Conservation (phyloP, 2,888 invertebrate species). For the Drosophila kanekoi region DNA sequence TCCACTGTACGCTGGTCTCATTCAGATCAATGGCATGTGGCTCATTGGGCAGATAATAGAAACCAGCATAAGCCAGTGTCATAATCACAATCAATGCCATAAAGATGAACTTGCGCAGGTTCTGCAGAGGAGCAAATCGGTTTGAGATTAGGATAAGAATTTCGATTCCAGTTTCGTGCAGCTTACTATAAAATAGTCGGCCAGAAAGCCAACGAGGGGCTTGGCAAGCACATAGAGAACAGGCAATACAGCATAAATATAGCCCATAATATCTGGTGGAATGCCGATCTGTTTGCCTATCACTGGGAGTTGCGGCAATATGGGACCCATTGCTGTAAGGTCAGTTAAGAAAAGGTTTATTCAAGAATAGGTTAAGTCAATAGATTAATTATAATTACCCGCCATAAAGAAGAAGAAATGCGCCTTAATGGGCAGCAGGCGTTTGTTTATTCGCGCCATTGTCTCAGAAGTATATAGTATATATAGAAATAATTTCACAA, state of each 20-base stretch:
- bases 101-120: slow-evolving; percentile 89
- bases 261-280: slow-evolving; percentile 91
- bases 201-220: slow-evolving; percentile 90
- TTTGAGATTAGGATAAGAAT: neutral
- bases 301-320: slow-evolving; percentile 91
- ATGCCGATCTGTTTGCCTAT: slow-evolving; percentile 92
- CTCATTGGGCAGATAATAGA: slow-evolving; percentile 88
- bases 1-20: slow-evolving; percentile 52
- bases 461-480: slow-evolving; percentile 25
- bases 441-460: slow-evolving; percentile 88
- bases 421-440: slow-evolving; percentile 92
- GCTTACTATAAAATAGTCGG: slow-evolving; percentile 89
- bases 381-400: slow-evolving; percentile 87
- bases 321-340: slow-evolving; percentile 91
- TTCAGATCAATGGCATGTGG: slow-evolving; percentile 65
- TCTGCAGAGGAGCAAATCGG: slow-evolving; percentile 48
- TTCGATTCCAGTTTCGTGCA: accelerated
- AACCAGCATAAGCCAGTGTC: slow-evolving; percentile 89
- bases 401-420: slow-evolving; percentile 96
- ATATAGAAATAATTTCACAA: slow-evolving; percentile 8
- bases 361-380: neutral
- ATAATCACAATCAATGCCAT: slow-evolving; percentile 88
- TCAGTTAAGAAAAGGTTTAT: slow-evolving; percentile 16
- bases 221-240: slow-evolving; percentile 92
- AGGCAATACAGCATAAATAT: slow-evolving; percentile 90